Conservation (phyloP, 2,113 vertebrate genomes). For the Chaetodon auriga region DNA sequence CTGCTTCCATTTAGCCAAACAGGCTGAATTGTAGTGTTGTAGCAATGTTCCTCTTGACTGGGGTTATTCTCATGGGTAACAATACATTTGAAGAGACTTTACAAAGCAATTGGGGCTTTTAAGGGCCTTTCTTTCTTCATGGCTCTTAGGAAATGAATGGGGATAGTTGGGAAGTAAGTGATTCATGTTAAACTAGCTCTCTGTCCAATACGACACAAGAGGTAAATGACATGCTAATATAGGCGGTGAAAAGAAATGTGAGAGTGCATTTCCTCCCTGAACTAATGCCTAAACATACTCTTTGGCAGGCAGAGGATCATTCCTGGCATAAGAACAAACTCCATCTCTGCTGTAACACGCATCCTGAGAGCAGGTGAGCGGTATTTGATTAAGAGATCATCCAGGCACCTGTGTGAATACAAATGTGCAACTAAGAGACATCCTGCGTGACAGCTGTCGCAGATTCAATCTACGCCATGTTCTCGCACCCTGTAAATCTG, state of each 20-base stretch:
- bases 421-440: conserved; percentile 61
- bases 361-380: conserved; percentile 63
- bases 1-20: conserved; percentile 25
- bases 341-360: conserved; percentile 26
- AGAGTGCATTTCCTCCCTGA: conserved; percentile 15
- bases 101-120: conserved; percentile 9
- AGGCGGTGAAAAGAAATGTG: background rate
- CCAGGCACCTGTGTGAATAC: conserved; percentile 68
- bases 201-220: background rate
- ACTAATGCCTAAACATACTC: conserved; percentile 36
- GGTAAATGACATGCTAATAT: background rate
- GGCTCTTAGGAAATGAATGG: conserved; percentile 4
- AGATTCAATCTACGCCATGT: conserved; percentile 61
- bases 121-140: background rate
- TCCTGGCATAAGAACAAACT: conserved; percentile 48
- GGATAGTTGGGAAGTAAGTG: background rate
- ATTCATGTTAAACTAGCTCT: conserved; percentile 2
- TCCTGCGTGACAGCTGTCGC: conserved; percentile 49
- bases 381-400: conserved; percentile 76
- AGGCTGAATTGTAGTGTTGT: background rate
- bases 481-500: conserved; percentile 63
- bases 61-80: conserved; percentile 19
- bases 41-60: conserved; percentile 29
- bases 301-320: conserved; percentile 48
- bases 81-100: conserved; percentile 34